phyloP scores from a whole-genome alignment of 2,888 invertebrate species.

The Latheticus oryzae region DNA sequence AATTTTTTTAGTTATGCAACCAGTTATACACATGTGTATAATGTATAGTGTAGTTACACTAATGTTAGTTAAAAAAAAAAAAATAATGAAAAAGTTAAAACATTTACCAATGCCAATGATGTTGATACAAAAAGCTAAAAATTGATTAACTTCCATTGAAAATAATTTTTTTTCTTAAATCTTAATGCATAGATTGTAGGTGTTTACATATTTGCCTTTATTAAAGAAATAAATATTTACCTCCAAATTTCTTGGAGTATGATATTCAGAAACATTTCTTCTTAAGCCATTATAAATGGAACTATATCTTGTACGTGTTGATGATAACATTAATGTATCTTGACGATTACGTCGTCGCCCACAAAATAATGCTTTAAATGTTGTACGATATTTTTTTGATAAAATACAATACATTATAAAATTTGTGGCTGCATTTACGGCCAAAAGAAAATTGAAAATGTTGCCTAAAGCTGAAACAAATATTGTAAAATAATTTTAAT shows the following conservation, averaged over 20 bases:
- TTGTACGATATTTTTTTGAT: conserved; percentile 78
- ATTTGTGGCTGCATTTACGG: conserved; percentile 80
- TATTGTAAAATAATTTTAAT: conserved; percentile 9
- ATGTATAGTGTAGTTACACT: too few relatives aligned
- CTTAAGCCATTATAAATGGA: conserved; percentile 55
- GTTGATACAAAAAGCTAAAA: too few relatives aligned
- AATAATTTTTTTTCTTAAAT: too few relatives aligned
- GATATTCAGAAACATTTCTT: conserved; percentile 59
- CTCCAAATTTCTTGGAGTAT: conserved; percentile 64
- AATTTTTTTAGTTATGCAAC: too few relatives aligned
- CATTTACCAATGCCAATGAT: too few relatives aligned
- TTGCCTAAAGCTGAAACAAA: conserved; percentile 71
- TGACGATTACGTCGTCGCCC: conserved; percentile 53
- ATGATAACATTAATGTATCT: conserved; percentile 56
- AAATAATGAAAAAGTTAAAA: too few relatives aligned
- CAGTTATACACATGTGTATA: too few relatives aligned
- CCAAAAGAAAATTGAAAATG: conserved; percentile 77
- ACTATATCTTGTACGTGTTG: conserved; percentile 52
- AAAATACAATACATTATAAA: conserved; percentile 83
- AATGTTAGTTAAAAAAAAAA: too few relatives aligned
- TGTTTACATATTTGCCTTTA: conserved; percentile 61
- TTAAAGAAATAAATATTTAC: conserved; percentile 65
- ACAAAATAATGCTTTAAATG: conserved; percentile 63
- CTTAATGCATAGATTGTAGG: conserved; percentile 55
- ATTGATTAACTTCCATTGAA: too few relatives aligned